Evolutionary conservation across 2,113 vertebrate genomes (phyloP).

Genomic region (Ailurus styani): DNA sequence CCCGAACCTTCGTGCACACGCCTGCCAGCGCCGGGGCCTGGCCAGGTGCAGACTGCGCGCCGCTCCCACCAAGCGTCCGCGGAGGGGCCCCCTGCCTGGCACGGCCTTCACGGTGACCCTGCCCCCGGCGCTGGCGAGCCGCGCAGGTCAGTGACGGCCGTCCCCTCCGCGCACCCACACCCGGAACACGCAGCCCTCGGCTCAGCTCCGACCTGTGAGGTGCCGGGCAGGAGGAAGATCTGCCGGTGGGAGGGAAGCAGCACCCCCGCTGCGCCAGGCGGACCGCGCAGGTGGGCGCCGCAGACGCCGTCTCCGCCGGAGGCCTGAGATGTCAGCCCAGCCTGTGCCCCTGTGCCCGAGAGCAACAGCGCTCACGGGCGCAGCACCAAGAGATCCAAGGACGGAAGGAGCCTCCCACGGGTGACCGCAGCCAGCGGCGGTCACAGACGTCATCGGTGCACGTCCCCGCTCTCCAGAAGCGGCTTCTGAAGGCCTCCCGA

Average conservation of each 20-base stretch:
- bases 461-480: fast-evolving
- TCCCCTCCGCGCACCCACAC: background rate
- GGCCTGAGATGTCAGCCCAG: fast-evolving
- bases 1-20: background rate
- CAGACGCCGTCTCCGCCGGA: background rate
- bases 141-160: background rate
- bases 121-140: background rate
- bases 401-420: background rate
- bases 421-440: background rate
- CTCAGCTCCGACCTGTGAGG: background rate
- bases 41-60: background rate
- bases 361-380: background rate
- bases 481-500: background rate
- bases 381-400: background rate
- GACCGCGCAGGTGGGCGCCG: background rate
- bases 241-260: background rate
- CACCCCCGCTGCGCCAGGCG: background rate
- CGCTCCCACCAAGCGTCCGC: background rate
- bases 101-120: background rate
- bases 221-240: background rate
- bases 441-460: background rate
- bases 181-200: background rate
- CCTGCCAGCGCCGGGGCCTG: background rate
- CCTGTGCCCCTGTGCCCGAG: background rate
- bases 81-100: too few relatives aligned